phyloP scores from a whole-genome alignment of 1,140 invertebrate genomes.

The Macrosteles quadrilineatus region DNA sequence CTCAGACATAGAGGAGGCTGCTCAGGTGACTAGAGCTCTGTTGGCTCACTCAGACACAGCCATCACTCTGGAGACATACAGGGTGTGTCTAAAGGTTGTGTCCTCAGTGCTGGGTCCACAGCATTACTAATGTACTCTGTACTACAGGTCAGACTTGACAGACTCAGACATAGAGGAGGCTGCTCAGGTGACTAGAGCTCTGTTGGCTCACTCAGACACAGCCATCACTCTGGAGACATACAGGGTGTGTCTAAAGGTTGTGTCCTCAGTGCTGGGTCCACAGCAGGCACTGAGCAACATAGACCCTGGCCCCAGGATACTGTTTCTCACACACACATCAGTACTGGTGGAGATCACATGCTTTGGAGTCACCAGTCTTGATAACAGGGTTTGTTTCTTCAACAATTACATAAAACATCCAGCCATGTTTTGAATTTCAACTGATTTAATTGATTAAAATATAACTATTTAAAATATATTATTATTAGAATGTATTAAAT shows the following conservation, averaged over 20 bases:
- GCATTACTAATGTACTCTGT: too few species aligned
- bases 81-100: neutral
- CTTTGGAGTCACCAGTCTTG: conserved; percentile 57
- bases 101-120: conserved; percentile 6
- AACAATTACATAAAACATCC: too few species aligned
- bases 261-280: conserved; percentile 4
- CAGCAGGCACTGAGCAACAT: conserved; percentile 28
- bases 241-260: neutral
- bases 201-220: conserved; percentile 17
- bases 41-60: conserved; percentile 14
- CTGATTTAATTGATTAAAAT: too few species aligned
- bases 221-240: neutral
- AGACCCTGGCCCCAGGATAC: conserved; percentile 49
- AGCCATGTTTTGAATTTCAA: too few species aligned
- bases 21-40: neutral
- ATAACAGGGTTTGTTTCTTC: too few species aligned
- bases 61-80: neutral
- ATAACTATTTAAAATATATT: too few species aligned
- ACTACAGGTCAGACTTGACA: neutral
- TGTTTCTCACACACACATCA: conserved; percentile 54
- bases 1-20: neutral
- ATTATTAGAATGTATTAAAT: too few species aligned
- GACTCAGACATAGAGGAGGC: neutral
- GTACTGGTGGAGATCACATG: conserved; percentile 64
- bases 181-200: neutral